Base-by-base conservation (phyloP, 2,113 vertebrate genomes). In the Macrotis lagotis region DNA sequence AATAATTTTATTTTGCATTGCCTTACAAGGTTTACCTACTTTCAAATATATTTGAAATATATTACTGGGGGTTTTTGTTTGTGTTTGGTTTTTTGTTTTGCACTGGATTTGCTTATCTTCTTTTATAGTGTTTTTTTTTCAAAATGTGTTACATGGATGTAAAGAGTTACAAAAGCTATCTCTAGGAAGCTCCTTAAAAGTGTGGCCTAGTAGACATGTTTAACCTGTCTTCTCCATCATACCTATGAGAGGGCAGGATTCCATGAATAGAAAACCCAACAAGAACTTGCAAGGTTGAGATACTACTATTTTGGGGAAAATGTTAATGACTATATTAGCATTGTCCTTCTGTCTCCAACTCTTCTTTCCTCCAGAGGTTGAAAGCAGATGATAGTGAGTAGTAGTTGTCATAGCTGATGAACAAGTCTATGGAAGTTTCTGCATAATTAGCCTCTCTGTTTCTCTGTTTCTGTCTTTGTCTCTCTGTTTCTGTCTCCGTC, bases 1-100 rank as follows among this genome's bases (percentile, higher is more conserved):
- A 44, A 66, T 92, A 19, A 8, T 19, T 51, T 93, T 93, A 91
- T 91, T 91, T 92, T 94, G 28, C 25, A 90, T 95, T 92, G 83
- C 24, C 90, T 48, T 90, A 6, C 50, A 93, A 94, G 22, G 31
- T 25, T 28, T 44, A 96, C 74, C 55, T 93, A 28, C 11, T 22
- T 59, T 31, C 26, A 59, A 3, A 31, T 59, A 11, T 59, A 59
- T 59, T 31, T n/a, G n/a, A n/a, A n/a, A n/a, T n/a, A n/a, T n/a
- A 59, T 59, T 3, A 59, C 55, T 31, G 55, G 51, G 19, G n/a
- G n/a, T 52, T 59, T 59, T 59, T 26, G 25, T 53, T 59, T 52
- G n/a, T 16, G 51, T 16, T 14, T 51, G 51, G 51, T 1, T 51
- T 11, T 51, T 51, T 25, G n/a, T 51, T 93, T 22, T 90, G n/a